Evolutionary conservation across 2,888 invertebrate species (phyloP).

Genomic region (Physocephala rufipes): DNA sequence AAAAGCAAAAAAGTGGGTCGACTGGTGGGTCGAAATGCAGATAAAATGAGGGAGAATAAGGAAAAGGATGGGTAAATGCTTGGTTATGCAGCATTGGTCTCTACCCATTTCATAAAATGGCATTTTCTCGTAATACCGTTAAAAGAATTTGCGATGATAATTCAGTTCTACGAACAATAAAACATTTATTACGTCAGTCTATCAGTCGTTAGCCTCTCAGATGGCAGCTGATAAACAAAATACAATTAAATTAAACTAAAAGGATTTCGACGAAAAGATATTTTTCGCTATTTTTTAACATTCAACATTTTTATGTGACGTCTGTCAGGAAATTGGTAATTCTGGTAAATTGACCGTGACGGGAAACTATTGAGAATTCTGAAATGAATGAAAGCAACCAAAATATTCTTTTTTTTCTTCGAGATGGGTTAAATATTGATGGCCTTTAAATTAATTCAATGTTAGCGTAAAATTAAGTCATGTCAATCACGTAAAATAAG

Average conservation of each 20-base stretch:
- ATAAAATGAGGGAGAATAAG: background rate
- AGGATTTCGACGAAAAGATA: background rate
- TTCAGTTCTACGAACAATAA: background rate
- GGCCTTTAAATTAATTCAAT: no score
- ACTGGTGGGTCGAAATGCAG: background rate
- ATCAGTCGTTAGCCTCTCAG: background rate
- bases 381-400: no score
- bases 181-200: background rate
- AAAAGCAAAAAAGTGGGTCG: background rate
- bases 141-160: background rate
- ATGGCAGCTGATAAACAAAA: background rate
- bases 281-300: no score
- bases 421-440: no score
- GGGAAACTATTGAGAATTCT: background rate
- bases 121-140: background rate
- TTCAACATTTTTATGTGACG: background rate
- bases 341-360: background rate
- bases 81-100: background rate
- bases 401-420: no score
- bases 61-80: no score
- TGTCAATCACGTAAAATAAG: no score
- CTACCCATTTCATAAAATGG: background rate
- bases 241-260: conserved; percentile 13
- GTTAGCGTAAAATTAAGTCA: no score
- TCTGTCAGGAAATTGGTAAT: background rate